Evolutionary conservation across 2,888 invertebrate genomes (phyloP).

Genomic region (Ceriagrion tenellum): DNA sequence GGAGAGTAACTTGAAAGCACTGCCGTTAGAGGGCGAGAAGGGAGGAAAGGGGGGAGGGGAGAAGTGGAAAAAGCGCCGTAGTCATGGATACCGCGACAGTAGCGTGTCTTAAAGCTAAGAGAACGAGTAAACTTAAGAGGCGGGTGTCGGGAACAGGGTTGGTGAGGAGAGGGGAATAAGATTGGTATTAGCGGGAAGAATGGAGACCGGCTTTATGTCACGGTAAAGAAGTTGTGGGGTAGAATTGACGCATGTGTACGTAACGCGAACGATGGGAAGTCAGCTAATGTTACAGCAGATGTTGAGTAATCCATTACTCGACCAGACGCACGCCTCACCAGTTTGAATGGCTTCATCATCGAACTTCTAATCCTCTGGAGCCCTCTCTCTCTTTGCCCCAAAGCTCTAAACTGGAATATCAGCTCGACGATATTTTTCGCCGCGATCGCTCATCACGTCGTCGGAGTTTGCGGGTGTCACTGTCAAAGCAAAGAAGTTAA

Average conservation of each 20-base stretch:
- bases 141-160: not conserved
- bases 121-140: not conserved
- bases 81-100: conserved; percentile 15
- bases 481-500: not conserved
- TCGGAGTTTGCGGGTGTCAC: not conserved
- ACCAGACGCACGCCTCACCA: not conserved
- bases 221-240: not conserved
- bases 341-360: not conserved
- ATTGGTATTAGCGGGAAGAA: not conserved
- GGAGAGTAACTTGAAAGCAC: not conserved
- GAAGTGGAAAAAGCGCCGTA: not conserved
- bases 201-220: not conserved
- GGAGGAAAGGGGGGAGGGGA: no score
- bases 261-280: not conserved
- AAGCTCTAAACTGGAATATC: not conserved
- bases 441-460: not conserved
- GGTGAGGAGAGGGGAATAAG: not conserved
- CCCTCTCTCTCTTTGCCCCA: not conserved
- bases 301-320: not conserved
- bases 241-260: not conserved
- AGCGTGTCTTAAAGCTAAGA: not conserved
- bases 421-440: not conserved
- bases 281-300: not conserved
- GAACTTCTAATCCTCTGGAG: not conserved
- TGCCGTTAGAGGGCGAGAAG: no score